Percentiles rank a stretch among this genome's conserved stretches.
Evolutionary conservation across 2,797 vertebrate genomes (phyloP).

Genomic region (Tenualosa ilisha): DNA sequence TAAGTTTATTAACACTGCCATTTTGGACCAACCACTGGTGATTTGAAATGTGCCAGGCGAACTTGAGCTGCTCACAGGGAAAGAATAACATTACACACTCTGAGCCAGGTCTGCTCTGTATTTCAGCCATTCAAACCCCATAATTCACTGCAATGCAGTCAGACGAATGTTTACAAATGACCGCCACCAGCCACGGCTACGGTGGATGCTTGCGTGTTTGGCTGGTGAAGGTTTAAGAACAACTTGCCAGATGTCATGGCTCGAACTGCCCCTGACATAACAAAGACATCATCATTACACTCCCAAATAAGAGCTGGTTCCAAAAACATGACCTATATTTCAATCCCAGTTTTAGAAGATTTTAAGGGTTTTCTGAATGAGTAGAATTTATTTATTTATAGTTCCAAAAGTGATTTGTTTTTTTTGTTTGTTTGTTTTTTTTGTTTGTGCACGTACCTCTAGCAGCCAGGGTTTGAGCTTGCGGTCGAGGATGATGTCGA

Average conservation of each 20-base stretch:
- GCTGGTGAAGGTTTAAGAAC: conserved; percentile 3
- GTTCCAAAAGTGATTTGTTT: background rate
- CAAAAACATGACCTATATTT: conserved; percentile 18
- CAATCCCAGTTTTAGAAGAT: background rate
- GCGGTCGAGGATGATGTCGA: conserved; percentile 96
- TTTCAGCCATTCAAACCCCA: background rate
- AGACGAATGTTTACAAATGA: background rate
- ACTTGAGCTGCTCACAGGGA: background rate
- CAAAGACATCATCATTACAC: conserved; percentile 18
- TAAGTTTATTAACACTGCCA: conserved; percentile 26
- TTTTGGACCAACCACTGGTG: background rate
- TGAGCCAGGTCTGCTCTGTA: background rate
- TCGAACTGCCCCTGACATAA: background rate
- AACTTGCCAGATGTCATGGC: conserved; percentile 23
- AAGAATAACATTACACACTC: conserved; percentile 21
- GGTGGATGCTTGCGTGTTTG: background rate
- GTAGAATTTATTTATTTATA: conserved; percentile 10
- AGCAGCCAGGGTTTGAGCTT: conserved; percentile 98
- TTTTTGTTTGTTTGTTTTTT: too few relatives aligned
- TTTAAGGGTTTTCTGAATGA: background rate
- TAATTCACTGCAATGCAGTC: background rate
- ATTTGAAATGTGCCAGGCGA: conserved; percentile 17
- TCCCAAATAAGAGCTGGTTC: background rate
- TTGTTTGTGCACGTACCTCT: conserved; percentile 78
- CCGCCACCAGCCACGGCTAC: background rate